Base-by-base conservation (phyloP, 1,140 invertebrate species). In the Monomorium pharaonis region DNA sequence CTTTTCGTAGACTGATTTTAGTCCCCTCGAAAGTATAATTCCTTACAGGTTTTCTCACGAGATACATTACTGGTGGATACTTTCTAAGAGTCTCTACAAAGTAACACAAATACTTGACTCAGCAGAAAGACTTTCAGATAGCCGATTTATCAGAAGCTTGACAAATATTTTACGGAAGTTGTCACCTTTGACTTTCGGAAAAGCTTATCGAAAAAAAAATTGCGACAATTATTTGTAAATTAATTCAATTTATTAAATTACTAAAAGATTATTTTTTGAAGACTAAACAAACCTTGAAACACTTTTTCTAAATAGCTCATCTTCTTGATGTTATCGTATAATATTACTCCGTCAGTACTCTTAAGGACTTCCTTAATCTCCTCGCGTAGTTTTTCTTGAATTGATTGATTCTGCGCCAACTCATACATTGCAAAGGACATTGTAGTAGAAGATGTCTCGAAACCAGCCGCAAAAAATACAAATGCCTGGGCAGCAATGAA, bases 391-490 rank as follows among this genome's bases (percentile, higher is more conserved):
- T 94, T 94, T 10, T 96, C 92, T 89, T 97, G 96, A 21, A 95
- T 89, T n/a, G 95, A 92, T 21, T 93, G 95, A 91, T 96, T 91
- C 44, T 93, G 89, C 0, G 96, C 96, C 16, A 97, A 91, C 81
- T 95, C 94, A 58, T 94, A 95, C 9, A 95, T 65, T 7, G 93
- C 89, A 81, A 94, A 94, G 7, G 93, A 92, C 16, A 97, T 92
- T 0, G 96, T 94, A 6, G 94, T 92, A 6, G 96, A 95, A 3
- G 96, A 96, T 0, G 96, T 96, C 74, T 97, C 96, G 81, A 95
- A 97, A 21, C 96, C 96, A 58, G 96, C 96, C 10, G 95, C 47
- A n/a, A 96, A 94, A 80, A 96, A 95, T 14, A 95, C 84, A 12
- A 95, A 92, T 0, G 92, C 89, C 85, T 96, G 94, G 0, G 95